Conservation (phyloP, 2,888 invertebrate genomes). For the Scotopteryx bipunctaria region DNA sequence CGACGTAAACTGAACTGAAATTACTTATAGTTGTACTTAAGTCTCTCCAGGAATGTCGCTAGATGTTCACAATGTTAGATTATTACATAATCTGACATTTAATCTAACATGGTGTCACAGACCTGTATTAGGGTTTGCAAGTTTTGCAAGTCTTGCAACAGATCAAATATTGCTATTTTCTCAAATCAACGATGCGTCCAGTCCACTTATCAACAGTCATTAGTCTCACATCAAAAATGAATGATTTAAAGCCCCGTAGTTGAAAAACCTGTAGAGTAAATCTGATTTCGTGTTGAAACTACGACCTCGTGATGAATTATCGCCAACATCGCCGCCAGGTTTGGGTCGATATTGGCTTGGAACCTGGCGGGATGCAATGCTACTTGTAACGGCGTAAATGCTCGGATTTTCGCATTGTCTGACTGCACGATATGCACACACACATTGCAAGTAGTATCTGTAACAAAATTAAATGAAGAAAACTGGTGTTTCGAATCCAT, state of each 20-base stretch:
- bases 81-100: neutral
- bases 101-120: too few species aligned
- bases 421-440: too few species aligned
- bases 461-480: too few species aligned
- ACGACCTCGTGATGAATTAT: constrained; percentile 30
- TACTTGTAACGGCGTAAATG: too few species aligned
- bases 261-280: constrained; percentile 24
- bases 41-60: constrained; percentile 2
- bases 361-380: constrained; percentile 23
- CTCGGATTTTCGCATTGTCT: constrained; percentile 16
- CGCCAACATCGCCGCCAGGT: constrained; percentile 22
- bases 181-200: too few species aligned
- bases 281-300: constrained; percentile 26
- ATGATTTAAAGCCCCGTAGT: too few species aligned
- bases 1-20: neutral
- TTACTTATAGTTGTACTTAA: neutral
- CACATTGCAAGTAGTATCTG: too few species aligned
- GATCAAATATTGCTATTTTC: too few species aligned
- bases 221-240: too few species aligned
- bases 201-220: too few species aligned
- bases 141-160: constrained; percentile 10
- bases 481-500: neutral
- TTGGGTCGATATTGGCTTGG: constrained; percentile 27
- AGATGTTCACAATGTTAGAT: neutral
- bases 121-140: constrained; percentile 2